Evolutionary conservation across 1,140 invertebrate genomes (phyloP).

Genomic region (Acromyrmex heyeri): DNA sequence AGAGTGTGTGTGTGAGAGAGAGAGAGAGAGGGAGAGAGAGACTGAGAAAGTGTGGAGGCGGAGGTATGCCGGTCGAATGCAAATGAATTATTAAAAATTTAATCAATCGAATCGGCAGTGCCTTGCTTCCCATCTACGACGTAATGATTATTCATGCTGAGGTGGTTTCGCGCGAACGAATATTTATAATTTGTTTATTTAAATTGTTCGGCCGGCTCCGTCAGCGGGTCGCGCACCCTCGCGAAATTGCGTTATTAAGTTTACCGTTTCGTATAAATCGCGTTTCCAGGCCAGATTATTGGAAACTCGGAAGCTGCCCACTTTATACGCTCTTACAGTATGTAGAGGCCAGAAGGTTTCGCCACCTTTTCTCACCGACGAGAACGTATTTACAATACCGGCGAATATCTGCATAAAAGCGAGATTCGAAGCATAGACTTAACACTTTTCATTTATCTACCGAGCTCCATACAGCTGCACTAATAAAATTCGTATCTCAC

Average conservation of each 20-base stretch:
- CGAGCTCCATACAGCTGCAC: neutral
- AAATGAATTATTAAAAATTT: slow-evolving; percentile 87
- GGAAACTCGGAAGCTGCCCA: slow-evolving; percentile 66
- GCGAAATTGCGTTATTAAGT: slow-evolving; percentile 84
- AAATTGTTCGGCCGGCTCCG: slow-evolving; percentile 81
- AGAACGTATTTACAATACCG: slow-evolving; percentile 36
- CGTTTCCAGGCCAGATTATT: slow-evolving; percentile 77
- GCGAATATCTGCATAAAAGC: slow-evolving; percentile 40
- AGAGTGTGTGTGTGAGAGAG: neutral
- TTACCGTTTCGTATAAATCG: slow-evolving; percentile 83
- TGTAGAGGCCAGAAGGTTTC: slow-evolving; percentile 40
- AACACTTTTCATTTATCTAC: slow-evolving; percentile 40
- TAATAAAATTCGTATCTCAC: slow-evolving; percentile 35
- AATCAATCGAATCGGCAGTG: slow-evolving; percentile 86
- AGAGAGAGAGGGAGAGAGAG: slow-evolving; percentile 21
- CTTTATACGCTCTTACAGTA: slow-evolving; percentile 61
- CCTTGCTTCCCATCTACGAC: slow-evolving; percentile 81
- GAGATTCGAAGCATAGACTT: slow-evolving; percentile 31
- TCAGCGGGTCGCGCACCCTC: slow-evolving; percentile 77
- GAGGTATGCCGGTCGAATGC: slow-evolving; percentile 81
- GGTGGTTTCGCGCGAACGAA: slow-evolving; percentile 84
- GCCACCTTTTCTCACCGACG: slow-evolving; percentile 39
- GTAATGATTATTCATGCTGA: slow-evolving; percentile 87
- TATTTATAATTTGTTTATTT: slow-evolving; percentile 87
- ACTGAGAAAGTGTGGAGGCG: slow-evolving; percentile 63